Evolutionary conservation across 2,797 vertebrate genomes (phyloP).

Genomic region (Cyprinella venusta): DNA sequence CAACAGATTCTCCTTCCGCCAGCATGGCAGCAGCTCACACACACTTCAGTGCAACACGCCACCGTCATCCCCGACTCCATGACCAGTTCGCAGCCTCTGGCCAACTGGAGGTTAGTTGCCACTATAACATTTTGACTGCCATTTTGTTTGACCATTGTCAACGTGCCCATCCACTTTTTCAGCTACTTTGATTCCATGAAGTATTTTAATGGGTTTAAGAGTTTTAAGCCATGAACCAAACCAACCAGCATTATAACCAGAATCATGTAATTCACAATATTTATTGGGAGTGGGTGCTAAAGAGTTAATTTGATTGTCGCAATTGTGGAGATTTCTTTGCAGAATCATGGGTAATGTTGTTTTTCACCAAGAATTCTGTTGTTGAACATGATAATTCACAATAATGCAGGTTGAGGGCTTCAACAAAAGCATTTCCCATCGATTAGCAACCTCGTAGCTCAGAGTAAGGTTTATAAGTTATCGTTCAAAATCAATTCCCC

Average conservation of each 20-base stretch:
- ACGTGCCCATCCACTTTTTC: neutral
- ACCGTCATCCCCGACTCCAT: conserved; percentile 95
- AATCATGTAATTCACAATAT: neutral
- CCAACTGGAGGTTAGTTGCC: conserved; percentile 92
- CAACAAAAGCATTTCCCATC: neutral
- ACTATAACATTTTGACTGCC: neutral
- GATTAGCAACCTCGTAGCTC: neutral
- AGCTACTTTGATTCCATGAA: neutral
- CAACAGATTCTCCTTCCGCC: conserved; percentile 98
- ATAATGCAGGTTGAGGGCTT: neutral
- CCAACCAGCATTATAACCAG: neutral
- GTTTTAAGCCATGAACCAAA: neutral
- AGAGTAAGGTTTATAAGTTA: conserved; percentile 1
- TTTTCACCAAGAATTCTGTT: neutral
- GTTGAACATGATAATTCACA: neutral
- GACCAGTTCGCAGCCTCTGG: conserved; percentile 89
- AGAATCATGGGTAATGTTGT: neutral
- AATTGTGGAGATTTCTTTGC: neutral
- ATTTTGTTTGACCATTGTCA: neutral
- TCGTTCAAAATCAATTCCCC: neutral
- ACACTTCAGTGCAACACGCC: conserved; percentile 95
- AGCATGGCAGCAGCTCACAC: conserved; percentile 97
- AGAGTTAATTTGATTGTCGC: neutral
- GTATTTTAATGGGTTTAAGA: neutral
- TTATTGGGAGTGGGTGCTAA: neutral